phyloP scores from a whole-genome alignment of 2,888 invertebrate species.

The Sceliomorpha sp. region DNA sequence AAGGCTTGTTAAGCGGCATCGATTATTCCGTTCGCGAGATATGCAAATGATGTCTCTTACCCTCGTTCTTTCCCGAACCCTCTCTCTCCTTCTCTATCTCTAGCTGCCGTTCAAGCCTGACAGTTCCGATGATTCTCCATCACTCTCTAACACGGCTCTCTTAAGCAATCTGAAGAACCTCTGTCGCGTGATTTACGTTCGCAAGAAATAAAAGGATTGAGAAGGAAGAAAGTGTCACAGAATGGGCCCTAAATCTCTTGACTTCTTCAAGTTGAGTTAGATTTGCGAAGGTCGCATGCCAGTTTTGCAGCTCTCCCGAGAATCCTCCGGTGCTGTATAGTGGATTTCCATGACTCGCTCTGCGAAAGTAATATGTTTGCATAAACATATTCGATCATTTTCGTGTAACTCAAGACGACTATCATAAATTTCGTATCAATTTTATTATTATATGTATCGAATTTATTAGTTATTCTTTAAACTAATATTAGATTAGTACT shows the following conservation, averaged over 20 bases:
- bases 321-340: too few species aligned
- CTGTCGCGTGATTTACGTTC: conserved; percentile 69
- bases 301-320: conserved; percentile 38
- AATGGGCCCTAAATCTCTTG: conserved; percentile 61
- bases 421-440: too few species aligned
- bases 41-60: conserved; percentile 67
- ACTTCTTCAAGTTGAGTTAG: conserved; percentile 49
- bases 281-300: conserved; percentile 48
- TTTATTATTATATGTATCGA: too few species aligned
- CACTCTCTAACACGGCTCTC: conserved; percentile 55
- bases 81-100: conserved; percentile 36
- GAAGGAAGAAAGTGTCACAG: conserved; percentile 56
- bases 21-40: conserved; percentile 75
- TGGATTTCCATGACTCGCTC: too few species aligned
- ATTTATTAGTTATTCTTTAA: too few species aligned
- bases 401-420: too few species aligned
- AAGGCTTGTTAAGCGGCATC: conserved; percentile 69
- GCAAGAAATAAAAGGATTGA: conserved; percentile 63
- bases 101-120: conserved; percentile 38
- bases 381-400: too few species aligned
- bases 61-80: conserved; percentile 12
- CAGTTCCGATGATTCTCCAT: conserved; percentile 53
- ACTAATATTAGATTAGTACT: too few species aligned
- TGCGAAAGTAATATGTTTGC: too few species aligned
- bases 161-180: conserved; percentile 59